A percentile compares a stretch with the other conserved stretches of the same genome.
phyloP scores from a whole-genome alignment of 1,140 invertebrate genomes.

The Drosophila lacteicornis region DNA sequence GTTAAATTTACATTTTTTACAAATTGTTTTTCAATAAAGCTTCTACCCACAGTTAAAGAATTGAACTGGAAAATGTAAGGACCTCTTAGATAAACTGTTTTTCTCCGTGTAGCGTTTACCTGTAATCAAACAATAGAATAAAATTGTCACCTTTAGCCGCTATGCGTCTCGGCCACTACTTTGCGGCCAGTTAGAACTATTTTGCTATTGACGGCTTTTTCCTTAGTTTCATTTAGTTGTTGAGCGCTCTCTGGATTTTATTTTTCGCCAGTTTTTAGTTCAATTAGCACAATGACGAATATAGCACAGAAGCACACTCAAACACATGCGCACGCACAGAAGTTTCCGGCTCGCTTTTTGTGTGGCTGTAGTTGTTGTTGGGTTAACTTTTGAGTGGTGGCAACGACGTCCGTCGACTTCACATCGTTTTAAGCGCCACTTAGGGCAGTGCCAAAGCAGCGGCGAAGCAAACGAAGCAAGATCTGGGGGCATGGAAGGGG shows the following conservation, averaged over 20 bases:
- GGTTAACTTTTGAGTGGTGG: constrained; percentile 65
- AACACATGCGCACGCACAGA: constrained; percentile 20
- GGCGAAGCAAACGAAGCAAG: constrained; percentile 18
- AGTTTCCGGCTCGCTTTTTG: constrained; percentile 45
- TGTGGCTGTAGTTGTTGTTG: constrained; percentile 37
- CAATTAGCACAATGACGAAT: constrained; percentile 72
- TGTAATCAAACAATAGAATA: constrained; percentile 70
- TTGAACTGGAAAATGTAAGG: too few species aligned
- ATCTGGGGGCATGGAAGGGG: not conserved
- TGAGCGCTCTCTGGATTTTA: constrained; percentile 38
- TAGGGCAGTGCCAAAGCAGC: constrained; percentile 34
- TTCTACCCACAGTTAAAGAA: too few species aligned
- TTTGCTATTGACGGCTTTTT: constrained; percentile 68
- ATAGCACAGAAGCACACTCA: constrained; percentile 23
- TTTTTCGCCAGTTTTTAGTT: constrained; percentile 63
- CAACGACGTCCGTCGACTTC: constrained; percentile 59
- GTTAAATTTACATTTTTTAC: too few species aligned
- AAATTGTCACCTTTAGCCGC: constrained; percentile 68
- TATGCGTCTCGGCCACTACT: constrained; percentile 39
- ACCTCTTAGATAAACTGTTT: not conserved
- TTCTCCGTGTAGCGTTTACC: constrained; percentile 21
- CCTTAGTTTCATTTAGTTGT: constrained; percentile 68
- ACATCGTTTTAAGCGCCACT: constrained; percentile 78
- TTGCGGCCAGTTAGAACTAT: constrained; percentile 30
- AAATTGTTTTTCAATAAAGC: too few species aligned